Evolutionary conservation across 35 echinoderm and acorn worm genomes (phyloP).

Genomic region (Stichopus chloronotus): DNA sequence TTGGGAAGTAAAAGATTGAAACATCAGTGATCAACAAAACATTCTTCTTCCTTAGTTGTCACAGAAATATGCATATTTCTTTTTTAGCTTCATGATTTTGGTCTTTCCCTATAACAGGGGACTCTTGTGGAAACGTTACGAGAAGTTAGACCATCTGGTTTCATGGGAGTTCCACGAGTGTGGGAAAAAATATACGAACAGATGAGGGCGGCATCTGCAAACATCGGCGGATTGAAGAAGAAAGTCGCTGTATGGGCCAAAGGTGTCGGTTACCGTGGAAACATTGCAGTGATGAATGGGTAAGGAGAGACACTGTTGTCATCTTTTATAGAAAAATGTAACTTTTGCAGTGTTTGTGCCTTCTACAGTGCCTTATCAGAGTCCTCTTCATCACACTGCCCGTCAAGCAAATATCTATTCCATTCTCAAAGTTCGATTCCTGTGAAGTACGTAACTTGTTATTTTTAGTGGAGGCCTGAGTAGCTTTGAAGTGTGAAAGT

Average conservation of each 20-base stretch:
- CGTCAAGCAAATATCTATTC: too few relatives aligned
- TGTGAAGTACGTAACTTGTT: too few relatives aligned
- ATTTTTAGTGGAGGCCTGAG: too few relatives aligned
- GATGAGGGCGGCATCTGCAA: conserved; percentile 51
- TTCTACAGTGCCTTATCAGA: too few relatives aligned
- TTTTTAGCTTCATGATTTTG: neutral
- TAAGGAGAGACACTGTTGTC: conserved; percentile 29
- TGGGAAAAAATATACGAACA: conserved; percentile 95
- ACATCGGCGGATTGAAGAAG: conserved; percentile 78
- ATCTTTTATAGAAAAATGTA: too few relatives aligned
- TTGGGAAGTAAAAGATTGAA: too few relatives aligned
- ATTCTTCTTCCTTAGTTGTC: neutral
- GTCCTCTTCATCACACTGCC: too few relatives aligned
- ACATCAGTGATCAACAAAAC: neutral
- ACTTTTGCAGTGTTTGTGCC: too few relatives aligned
- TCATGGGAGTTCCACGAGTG: conserved; percentile 92
- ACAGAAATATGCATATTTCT: neutral
- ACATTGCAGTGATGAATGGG: conserved; percentile 82
- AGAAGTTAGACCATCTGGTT: conserved; percentile 82
- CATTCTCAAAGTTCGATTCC: too few relatives aligned
- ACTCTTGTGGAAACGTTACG: conserved; percentile 86
- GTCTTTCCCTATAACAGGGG: conserved; percentile 54
- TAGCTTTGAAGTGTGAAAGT: too few relatives aligned
- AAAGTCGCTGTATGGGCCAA: conserved; percentile 82
- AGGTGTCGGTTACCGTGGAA: conserved; percentile 88